phyloP scores from a whole-genome alignment of 2,888 invertebrate species.

The Liopterus haemorrhoidalis region DNA sequence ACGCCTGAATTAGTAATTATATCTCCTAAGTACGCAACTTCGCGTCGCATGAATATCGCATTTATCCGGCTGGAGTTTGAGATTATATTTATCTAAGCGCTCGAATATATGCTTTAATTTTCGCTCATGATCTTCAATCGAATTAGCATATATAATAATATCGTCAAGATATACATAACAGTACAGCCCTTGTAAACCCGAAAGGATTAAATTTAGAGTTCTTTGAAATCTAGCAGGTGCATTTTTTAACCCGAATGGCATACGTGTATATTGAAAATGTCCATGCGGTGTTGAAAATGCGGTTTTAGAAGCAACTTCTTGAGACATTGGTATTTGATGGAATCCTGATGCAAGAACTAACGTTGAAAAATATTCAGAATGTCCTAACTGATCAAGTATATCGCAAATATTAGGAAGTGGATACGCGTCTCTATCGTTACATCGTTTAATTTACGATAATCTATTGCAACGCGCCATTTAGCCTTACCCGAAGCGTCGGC shows the following conservation, averaged over 20 bases:
- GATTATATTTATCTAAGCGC: slow-evolving; percentile 8
- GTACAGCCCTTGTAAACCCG: slow-evolving; percentile 31
- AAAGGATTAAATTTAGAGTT: slow-evolving; percentile 35
- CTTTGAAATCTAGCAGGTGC: slow-evolving; percentile 36
- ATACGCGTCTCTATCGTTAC: no score
- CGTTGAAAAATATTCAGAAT: no score
- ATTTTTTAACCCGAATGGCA: slow-evolving; percentile 35
- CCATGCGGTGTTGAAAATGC: slow-evolving; percentile 31
- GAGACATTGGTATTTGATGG: no score
- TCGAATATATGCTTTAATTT: slow-evolving; percentile 23
- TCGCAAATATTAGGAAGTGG: no score
- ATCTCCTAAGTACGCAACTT: slow-evolving; percentile 26
- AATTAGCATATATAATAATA: slow-evolving; percentile 34
- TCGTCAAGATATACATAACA: slow-evolving; percentile 41
- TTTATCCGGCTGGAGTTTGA: slow-evolving; percentile 31
- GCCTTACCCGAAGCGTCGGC: no score
- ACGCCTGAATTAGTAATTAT: slow-evolving; percentile 28
- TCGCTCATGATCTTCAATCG: slow-evolving; percentile 32
- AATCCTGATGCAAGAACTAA: no score
- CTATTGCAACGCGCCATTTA: no score
- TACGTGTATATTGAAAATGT: slow-evolving; percentile 32
- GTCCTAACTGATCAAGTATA: no score
- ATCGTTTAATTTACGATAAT: no score
- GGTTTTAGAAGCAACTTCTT: slow-evolving; percentile 29
- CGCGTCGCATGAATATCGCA: slow-evolving; percentile 27